Evolutionary conservation across 1,140 invertebrate genomes (phyloP).

Genomic region (Drosophila truncata): DNA sequence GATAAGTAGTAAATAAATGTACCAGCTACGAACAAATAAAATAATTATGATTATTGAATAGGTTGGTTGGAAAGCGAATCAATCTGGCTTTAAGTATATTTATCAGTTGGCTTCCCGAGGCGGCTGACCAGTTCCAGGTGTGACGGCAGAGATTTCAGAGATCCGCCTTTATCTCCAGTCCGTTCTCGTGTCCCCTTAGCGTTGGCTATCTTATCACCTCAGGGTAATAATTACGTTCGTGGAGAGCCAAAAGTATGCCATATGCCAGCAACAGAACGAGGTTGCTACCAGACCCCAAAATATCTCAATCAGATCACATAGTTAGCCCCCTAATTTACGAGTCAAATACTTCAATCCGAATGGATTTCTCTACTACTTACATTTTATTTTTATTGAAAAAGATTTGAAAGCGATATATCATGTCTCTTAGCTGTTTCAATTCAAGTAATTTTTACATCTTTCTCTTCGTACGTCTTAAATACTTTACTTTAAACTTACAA

Average conservation of each 20-base stretch:
- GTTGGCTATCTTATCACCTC: conserved; percentile 58
- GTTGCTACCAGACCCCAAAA: background rate
- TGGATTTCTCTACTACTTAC: conserved; percentile 24
- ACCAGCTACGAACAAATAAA: conserved; percentile 3
- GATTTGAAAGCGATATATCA: conserved; percentile 61
- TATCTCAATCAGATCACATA: background rate
- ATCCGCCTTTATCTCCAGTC: conserved; percentile 52
- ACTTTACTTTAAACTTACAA: conserved; percentile 56
- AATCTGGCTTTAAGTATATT: conserved; percentile 53
- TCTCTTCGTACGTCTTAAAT: conserved; percentile 29
- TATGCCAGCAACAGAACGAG: conserved; percentile 3
- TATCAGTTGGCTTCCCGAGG: conserved; percentile 17
- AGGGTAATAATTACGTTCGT: conserved; percentile 38
- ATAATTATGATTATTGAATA: conserved; percentile 8
- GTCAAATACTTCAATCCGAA: background rate
- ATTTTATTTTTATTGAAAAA: conserved; percentile 73
- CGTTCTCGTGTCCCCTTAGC: conserved; percentile 16
- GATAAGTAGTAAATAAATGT: conserved; percentile 55
- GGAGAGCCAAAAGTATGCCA: conserved; percentile 31
- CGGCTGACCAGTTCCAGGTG: conserved; percentile 50
- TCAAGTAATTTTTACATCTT: conserved; percentile 22
- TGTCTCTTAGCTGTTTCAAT: conserved; percentile 26
- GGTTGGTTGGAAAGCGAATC: conserved; percentile 36
- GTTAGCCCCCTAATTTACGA: background rate
- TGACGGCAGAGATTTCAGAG: conserved; percentile 57